Evolutionary conservation across 1,140 invertebrate genomes (phyloP), one percentile per base, ranked within the genome.

Genomic region (Epicauta chinensis): DNA sequence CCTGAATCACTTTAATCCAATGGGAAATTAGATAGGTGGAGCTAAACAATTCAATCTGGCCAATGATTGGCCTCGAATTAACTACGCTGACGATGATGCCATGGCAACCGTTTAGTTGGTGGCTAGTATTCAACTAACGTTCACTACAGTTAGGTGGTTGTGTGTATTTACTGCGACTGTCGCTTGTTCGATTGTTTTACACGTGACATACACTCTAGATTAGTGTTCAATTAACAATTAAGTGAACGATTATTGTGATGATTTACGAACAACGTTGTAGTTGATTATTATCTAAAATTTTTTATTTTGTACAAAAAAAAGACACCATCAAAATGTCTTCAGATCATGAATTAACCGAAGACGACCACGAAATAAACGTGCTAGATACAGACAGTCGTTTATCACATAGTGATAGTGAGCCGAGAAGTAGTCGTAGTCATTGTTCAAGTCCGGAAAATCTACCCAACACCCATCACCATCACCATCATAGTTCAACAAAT

Each of bases 371-470:
- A 55, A 71, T 71, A 30, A 71, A 73, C 67, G 72, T 76, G 59
- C 66, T 75, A 68, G 77, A 71, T 63, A 71, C 65, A 16, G 72
- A 74, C 72, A 74, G 75, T 71, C 72, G 75, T 61, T 67, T 71
- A 61, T 74, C 73, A 59, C 68, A 67, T 58, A 68, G 66, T 71
- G 67, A 76, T 71, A 77, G 72, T 71, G 74, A 74, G 58, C 61
- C 62, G 59, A 64, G 68, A 61, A 75, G 70, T 64, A 60, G 71
- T 58, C 65, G 67, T 58, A 75, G 70, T 61, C 65, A 67, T 59
- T 69, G 73, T 67, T 75, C 73, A 61, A 67, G 70, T 64, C 71
- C 73, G 7, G 69, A 69, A 16, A 67, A 62, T 53, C 75, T 76
- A 66, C 73, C 76, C 30, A 23, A 7, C 7, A 23, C 23, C 23